Percentiles rank a stretch among this genome's conserved stretches.
These are phyloP conservation scores for Malaclemys terrapin DNA, from an alignment of 2,113 vertebrate genomes.

Conservation along the genomic window DNA sequence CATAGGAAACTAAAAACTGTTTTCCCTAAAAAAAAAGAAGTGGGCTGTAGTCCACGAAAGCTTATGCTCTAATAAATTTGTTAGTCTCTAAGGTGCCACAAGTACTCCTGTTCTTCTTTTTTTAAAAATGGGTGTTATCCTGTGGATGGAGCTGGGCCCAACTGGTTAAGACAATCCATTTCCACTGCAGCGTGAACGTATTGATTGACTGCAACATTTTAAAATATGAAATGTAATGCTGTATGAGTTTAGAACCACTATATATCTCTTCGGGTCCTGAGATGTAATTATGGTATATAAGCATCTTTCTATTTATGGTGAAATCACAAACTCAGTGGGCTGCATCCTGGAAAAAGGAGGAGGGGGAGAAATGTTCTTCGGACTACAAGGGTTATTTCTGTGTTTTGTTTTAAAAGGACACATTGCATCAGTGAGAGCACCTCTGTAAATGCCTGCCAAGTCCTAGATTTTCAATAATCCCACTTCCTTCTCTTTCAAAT, in stretches of 20 bases:
- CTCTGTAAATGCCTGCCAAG: constrained; percentile 61
- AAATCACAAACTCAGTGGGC: constrained; percentile 23
- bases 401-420: not conserved
- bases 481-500: constrained; percentile 76
- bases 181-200: not conserved
- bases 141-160: not conserved
- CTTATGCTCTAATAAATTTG: too few relatives aligned
- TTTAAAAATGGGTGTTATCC: not conserved
- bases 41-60: too few relatives aligned
- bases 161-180: not conserved
- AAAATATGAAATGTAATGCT: not conserved
- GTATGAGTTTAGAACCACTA: not conserved
- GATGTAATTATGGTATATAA: not conserved
- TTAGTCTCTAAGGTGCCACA: too few relatives aligned
- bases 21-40: not conserved
- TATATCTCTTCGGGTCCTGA: not conserved
- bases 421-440: constrained; percentile 33
- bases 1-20: not conserved
- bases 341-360: constrained; percentile 23
- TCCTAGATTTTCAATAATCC: constrained; percentile 69
- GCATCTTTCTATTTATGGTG: constrained; percentile 5
- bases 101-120: too few relatives aligned
- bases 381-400: constrained; percentile 5
- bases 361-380: not conserved
- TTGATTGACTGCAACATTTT: not conserved